Conservation (phyloP, 2,797 vertebrate genomes). For the Peromyscus nudipes region DNA sequence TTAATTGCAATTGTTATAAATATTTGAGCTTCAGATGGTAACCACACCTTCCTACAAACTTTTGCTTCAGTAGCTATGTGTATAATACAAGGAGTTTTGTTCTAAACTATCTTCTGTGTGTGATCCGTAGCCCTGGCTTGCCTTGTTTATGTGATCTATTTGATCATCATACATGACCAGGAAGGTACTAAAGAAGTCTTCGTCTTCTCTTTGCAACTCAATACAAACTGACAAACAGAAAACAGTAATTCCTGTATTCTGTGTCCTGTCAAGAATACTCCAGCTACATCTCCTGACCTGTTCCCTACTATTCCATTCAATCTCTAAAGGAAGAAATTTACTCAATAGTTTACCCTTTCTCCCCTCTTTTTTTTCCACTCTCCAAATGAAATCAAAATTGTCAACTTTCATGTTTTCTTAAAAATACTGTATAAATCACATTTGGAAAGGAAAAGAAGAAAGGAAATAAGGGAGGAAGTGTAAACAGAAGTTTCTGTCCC, state of each 20-base stretch:
- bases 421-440: constrained; percentile 13
- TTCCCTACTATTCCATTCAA: not conserved
- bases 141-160: not conserved
- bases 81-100: not conserved
- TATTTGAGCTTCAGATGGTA: not conserved
- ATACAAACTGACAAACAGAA: constrained; percentile 61
- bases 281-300: not conserved
- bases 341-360: not conserved
- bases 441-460: not conserved
- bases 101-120: not conserved
- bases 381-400: not conserved
- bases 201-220: constrained; percentile 60
- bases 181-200: constrained; percentile 60
- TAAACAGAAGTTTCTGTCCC: too few relatives aligned
- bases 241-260: constrained; percentile 19
- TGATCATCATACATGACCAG: constrained; percentile 64
- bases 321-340: not conserved
- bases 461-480: fast-evolving
- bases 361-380: not conserved
- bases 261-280: not conserved
- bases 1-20: not conserved
- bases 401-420: not conserved
- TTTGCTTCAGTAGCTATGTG: not conserved
- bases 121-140: not conserved
- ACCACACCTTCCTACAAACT: constrained; percentile 3